Conservation (phyloP, 2,888 invertebrate genomes). For the Tenthredo distinguenda region DNA sequence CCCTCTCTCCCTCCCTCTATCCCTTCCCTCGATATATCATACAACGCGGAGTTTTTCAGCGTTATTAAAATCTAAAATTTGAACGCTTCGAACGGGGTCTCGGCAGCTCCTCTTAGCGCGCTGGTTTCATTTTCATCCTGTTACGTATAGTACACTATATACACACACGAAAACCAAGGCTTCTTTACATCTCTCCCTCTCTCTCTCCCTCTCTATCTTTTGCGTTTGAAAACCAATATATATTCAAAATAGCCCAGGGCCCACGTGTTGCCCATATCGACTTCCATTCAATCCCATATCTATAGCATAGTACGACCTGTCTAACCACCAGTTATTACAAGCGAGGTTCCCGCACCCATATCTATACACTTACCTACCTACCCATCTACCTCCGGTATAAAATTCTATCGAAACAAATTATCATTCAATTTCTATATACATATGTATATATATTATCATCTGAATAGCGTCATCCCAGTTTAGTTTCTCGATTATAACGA, state of each 20-base stretch:
- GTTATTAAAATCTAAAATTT: slow-evolving; percentile 43
- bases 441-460: background rate
- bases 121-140: slow-evolving; percentile 32
- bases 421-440: background rate
- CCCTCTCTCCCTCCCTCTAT: background rate
- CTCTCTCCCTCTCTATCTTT: background rate
- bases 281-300: slow-evolving; percentile 47
- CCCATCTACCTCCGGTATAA: background rate
- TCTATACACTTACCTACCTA: background rate
- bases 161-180: slow-evolving; percentile 28
- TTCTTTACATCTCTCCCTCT: background rate
- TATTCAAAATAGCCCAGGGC: slow-evolving; percentile 49
- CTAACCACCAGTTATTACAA: slow-evolving; percentile 25
- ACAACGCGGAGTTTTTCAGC: background rate
- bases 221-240: slow-evolving; percentile 51
- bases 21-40: background rate
- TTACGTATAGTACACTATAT: slow-evolving; percentile 2
- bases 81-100: background rate
- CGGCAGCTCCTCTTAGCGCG: background rate
- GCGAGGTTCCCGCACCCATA: slow-evolving; percentile 12
- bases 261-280: slow-evolving; percentile 52
- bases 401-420: background rate
- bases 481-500: background rate
- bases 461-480: background rate
- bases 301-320: background rate